Conservation (phyloP, 2,113 vertebrate species). For the Hippotragus niger region DNA sequence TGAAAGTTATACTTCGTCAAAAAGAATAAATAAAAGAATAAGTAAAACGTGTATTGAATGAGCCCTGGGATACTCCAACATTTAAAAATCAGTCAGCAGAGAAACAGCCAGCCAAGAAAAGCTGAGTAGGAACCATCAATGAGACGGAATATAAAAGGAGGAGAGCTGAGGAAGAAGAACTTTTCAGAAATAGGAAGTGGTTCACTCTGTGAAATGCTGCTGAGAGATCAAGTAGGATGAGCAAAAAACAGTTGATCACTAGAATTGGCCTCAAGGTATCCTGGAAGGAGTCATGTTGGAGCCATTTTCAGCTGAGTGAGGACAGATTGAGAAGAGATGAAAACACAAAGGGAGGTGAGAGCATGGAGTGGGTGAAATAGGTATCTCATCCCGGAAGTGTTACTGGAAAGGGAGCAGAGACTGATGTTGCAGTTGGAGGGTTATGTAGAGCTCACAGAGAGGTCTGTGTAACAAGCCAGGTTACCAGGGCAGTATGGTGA, state of each 20-base stretch:
- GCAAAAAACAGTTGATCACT: not conserved
- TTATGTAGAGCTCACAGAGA: rapidly evolving
- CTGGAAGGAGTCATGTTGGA: not conserved
- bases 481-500: not conserved
- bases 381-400: no score
- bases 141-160: not conserved
- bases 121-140: not conserved
- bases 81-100: not conserved
- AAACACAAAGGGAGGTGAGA: not conserved
- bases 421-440: not conserved
- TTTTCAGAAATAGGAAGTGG: not conserved
- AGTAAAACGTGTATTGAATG: not conserved
- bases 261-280: not conserved
- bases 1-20: not conserved
- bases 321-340: not conserved
- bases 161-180: not conserved
- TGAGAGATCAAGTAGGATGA: not conserved
- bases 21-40: not conserved
- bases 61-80: not conserved
- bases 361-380: not conserved
- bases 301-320: not conserved
- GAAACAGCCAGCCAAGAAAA: not conserved
- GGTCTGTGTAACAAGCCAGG: not conserved
- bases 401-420: not conserved
- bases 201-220: not conserved